Conservation (phyloP, 2,113 vertebrate species). For the Brachionichthys hirsutus region DNA sequence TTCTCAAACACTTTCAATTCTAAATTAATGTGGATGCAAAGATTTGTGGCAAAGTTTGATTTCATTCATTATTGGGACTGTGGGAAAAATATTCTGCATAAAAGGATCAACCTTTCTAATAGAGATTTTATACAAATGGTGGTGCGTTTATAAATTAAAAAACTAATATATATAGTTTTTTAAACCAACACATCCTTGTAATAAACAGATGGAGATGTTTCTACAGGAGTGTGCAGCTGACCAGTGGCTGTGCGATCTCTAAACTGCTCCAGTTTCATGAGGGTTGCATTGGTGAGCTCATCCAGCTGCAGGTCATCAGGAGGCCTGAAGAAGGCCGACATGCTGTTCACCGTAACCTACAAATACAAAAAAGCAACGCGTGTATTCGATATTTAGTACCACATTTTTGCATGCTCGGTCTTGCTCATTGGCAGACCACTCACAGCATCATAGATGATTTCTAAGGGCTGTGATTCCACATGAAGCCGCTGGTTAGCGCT, state of each 20-base stretch:
- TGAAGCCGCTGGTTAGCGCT: conserved; percentile 86
- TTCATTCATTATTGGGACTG: no score
- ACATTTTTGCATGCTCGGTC: background rate
- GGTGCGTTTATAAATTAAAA: no score
- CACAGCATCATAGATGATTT: conserved; percentile 97
- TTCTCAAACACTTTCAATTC: no score
- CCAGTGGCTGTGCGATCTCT: conserved; percentile 94
- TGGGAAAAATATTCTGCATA: no score
- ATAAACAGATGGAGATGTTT: no score
- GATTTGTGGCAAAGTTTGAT: no score
- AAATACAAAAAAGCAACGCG: conserved; percentile 29
- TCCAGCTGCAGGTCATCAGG: conserved; percentile 89
- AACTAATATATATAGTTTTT: no score
- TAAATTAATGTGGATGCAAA: no score
- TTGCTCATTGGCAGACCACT: conserved; percentile 54
- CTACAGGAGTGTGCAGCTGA: conserved; percentile 55
- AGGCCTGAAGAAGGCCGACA: conserved; percentile 90
- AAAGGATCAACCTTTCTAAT: no score
- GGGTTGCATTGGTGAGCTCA: conserved; percentile 90
- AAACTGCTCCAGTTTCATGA: conserved; percentile 97
- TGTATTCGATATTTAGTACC: background rate
- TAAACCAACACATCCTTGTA: no score
- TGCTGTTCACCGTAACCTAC: conserved; percentile 90
- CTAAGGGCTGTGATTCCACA: conserved; percentile 89
- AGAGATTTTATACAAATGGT: no score